Percentiles rank a stretch among this genome's conserved stretches.
phyloP scores from a whole-genome alignment of 2,888 invertebrate genomes.

The Nemotelus nigrinus region DNA sequence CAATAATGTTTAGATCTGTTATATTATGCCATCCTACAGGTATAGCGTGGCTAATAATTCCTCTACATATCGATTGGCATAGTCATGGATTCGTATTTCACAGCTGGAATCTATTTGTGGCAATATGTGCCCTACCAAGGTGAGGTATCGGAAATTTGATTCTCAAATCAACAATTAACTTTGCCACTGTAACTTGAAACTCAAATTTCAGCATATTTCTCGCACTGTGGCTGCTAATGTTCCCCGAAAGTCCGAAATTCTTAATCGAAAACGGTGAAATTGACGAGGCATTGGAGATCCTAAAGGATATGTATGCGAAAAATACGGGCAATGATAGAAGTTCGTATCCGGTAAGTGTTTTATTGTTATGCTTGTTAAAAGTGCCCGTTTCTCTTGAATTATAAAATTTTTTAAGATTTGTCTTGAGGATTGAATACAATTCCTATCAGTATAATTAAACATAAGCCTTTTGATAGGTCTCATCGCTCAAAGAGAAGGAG shows the following conservation, averaged over 20 bases:
- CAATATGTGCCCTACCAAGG: slow-evolving; percentile 78
- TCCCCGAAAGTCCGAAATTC: slow-evolving; percentile 86
- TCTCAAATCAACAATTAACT: slow-evolving; percentile 5
- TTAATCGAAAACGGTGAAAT: slow-evolving; percentile 82
- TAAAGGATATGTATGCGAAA: slow-evolving; percentile 74
- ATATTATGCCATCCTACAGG: slow-evolving; percentile 64
- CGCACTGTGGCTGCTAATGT: slow-evolving; percentile 74
- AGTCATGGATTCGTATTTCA: slow-evolving; percentile 73
- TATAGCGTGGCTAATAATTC: slow-evolving; percentile 83
- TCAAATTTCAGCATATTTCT: slow-evolving; percentile 56
- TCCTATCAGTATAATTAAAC: not conserved
- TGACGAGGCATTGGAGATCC: slow-evolving; percentile 76
- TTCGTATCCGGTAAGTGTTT: slow-evolving; percentile 73
- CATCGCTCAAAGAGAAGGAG: slow-evolving; percentile 75
- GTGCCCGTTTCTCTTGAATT: not conserved
- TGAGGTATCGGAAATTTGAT: slow-evolving; percentile 51
- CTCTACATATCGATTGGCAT: slow-evolving; percentile 72
- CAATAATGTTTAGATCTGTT: no score
- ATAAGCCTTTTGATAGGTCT: slow-evolving; percentile 68
- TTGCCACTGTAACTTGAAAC: slow-evolving; percentile 40
- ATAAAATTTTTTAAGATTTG: not conserved
- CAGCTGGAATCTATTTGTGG: slow-evolving; percentile 85
- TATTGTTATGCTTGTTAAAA: not conserved
- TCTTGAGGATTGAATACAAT: not conserved
- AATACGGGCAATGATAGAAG: slow-evolving; percentile 78